Evolutionary conservation across 2,888 invertebrate genomes (phyloP), one percentile per base, ranked within the genome.

Genomic region (Dynastes maya): DNA sequence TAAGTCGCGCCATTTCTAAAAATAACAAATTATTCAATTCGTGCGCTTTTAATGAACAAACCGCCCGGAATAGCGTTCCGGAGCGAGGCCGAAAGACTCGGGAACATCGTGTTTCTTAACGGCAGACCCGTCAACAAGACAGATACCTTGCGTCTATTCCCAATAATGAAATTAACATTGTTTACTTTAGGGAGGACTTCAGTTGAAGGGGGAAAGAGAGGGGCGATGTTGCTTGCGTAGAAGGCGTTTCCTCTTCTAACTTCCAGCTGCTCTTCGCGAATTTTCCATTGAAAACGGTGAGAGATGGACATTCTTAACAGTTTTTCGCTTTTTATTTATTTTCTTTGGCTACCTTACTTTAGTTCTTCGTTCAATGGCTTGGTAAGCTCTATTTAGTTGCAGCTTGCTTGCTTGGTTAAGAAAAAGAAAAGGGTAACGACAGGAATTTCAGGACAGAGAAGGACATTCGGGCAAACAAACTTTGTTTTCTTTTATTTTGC

Each of bases 141-240:
- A 67, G 51, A 76, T 76, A 65, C 65, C 55, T 8, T 22, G 22
- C 40, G 37, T 22, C 65, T 40, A 45, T 67, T 64, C 29, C 75
- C 65, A 65, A 76, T 76, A 76, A 76, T 76, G 76, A 67, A 64
- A 76, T 76, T 65, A 76, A 65, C 76, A 49, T 76, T 76, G 76
- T 76, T 76, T 76, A 65, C 76, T 65, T 22, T 22, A 8, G 55
- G 22, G 22, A 8, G 55, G 27, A 13, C 53, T 53, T 11, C 2
- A 45, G 45, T 45, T 45, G 55, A 22, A 58, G 3, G 55, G 55
- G 22, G 22, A 22, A 58, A 9, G 55, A 22, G 11, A 58, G 55
- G 32, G 5, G 32, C 32, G 32, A 5, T 37, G 32, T 32, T 32
- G 32, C 5, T 32, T 32, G 32, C 32, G 32, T 32, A 32, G 32